Base-by-base conservation (phyloP, 2,113 vertebrate species). In the Poecilia latipinna region DNA sequence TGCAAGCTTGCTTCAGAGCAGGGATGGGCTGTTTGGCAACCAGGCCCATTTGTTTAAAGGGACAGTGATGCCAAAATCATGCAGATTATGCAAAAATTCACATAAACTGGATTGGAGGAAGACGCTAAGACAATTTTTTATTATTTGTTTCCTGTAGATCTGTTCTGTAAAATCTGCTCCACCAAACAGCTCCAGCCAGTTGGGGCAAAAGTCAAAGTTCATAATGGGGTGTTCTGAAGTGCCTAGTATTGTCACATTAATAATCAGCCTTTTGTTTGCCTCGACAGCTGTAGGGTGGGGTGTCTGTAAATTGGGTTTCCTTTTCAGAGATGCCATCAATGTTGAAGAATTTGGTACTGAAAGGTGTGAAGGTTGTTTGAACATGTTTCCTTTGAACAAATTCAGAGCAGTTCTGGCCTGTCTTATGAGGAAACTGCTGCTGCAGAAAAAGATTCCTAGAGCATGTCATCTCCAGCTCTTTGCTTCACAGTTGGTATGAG, bases 11-110 rank as follows among this genome's bases (percentile, higher is more conserved):
- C 13, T 67, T 80, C 77, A 15, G 8, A 72, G 65, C 54, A 1
- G 60, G 12, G 75, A 70, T 72, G 79, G 83, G 74, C 51, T 70
- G 48, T 65, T 48, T 74, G 65, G 33, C 70, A 42, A 74, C 31
- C 32, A 15, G 8, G 54, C 51, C 24, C 26, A 26, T 65, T 28
- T 39, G 67, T 65, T 72, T 77, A 74, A 76, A 73, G 73, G n/a
- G 61, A 26, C 17, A 64, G 33, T 26, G 2, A 13, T 7, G 29
- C 37, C 44, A 67, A 29, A 37, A 42, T 42, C 32, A 15, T 26
- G 10, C 1, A 51, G 64, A 33, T 57, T 60, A n/a, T 28, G 3
- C 44, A 62, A 65, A 12, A 32, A 48, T 51, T 5, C 17, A 19
- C 44, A 48, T 48, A 48, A 48, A 48, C 19, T 48, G 17, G 44